Base-by-base conservation (phyloP, 2,113 vertebrate species). In the Dendrocopos noguchii region DNA sequence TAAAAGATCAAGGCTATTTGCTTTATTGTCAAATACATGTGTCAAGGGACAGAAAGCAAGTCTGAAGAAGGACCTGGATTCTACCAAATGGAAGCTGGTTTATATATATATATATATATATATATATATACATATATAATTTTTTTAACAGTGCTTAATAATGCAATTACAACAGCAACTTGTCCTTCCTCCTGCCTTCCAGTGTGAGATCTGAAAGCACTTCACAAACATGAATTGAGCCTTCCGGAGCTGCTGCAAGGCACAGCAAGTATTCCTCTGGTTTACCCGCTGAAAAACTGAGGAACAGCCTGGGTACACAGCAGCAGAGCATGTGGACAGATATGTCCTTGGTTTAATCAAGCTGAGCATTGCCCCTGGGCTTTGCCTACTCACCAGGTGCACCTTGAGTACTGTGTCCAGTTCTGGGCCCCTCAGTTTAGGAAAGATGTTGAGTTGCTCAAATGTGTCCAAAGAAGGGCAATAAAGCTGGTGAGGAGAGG, bases 1-100 rank as follows among this genome's bases (percentile, higher is more conserved):
- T 87, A 88, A 87, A 93, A 89, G 87, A 93, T 95, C 84, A 90
- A 94, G 93, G 89, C 87, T 94, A 1, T 95, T 94, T 94, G 91
- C 87, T 87, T 92, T 94, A 91, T 88, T 93, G 80, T 95, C 93
- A 87, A 91, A 80, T 73, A 46, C 71, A 46, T 29, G 60, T 91
- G 80, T 92, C 80, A 87, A 14, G 91, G 92, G 83, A 91, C 91
- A 81, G 57, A 85, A 85, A 93, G 79, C 88, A 85, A n/a, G n/a
- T 77, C 81, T 93, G 92, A 83, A 80, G 92, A 90, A 93, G 88
- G 75, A 84, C 88, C 90, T 71, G 79, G 70, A 82, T 94, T 79
- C 86, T 77, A 44, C 0, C 0, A 84, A 87, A 91, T 3, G 6
- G 70, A 82, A 94, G 67, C 83, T 76, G 74, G 20, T 19, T 77